Base-by-base conservation (phyloP, 2,113 vertebrate genomes). In the Nycticryphes semicollaris region DNA sequence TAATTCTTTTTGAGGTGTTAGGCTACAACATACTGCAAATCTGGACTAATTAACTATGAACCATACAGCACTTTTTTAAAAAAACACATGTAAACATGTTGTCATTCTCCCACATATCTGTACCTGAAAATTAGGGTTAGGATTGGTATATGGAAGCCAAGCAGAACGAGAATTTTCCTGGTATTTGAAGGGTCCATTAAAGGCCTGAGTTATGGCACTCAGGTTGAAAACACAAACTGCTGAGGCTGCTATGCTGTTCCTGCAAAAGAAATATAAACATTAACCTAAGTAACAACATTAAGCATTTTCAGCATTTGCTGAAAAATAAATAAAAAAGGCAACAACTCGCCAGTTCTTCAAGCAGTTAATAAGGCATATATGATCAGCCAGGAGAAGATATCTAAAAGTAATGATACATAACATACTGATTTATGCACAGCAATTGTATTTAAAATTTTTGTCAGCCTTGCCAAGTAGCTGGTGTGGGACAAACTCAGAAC, bases 41-140 rank as follows among this genome's bases (percentile, higher is more conserved):
- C 35, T 28, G 7, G 19, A 43, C 25, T 78, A 72, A 74, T 4
- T 64, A 51, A 73, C 16, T 54, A 67, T 67, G 28, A 95, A 59
- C 5, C n/a, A n/a, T 16, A 43, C 3, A 80, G 31, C 16, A 72
- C 45, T 96, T 39, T 39, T 96, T 39, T 39, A 39, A 39, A 39
- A 39, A 39, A 39, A 3, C 7, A 62, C 24, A 43, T 6, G 33
- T 35, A 30, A 83, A 74, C 25, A 16, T 33, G n/a, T 18, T 22
- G 11, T 6, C 35, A 14, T 50, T n/a, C 6, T 28, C 15, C 31
- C 67, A 68, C 0, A 0, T 21, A n/a, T 43, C 27, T 72, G 97
- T 98, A 99, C 99, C 99, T 99, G 99, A 97, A 99, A 99, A 98
- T 99, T 98, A 33, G 99, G 99, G 97, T 99, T 99, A 89, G 99